Percentiles rank a stretch among this genome's conserved stretches.
Conservation (phyloP, 2,113 vertebrate species). For the Embiotoca jacksoni region DNA sequence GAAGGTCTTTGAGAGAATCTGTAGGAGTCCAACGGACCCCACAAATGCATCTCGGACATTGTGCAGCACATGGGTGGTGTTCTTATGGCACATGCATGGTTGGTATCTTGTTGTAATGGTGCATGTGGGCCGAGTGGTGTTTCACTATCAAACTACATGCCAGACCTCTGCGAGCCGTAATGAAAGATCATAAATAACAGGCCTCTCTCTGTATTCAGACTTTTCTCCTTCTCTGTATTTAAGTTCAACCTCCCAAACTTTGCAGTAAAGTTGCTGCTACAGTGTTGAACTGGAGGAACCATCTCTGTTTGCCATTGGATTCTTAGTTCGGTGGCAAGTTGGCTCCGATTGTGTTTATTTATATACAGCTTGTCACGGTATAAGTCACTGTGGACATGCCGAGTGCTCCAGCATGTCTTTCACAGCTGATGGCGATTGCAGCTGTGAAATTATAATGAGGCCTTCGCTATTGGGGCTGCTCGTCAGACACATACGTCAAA, state of each 20-base stretch:
- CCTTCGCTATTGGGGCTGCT: conserved; percentile 16
- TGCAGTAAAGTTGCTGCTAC: neutral
- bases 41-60: conserved; percentile 36
- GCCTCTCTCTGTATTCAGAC: neutral
- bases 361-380: conserved; percentile 38
- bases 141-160: conserved; percentile 42
- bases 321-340: conserved; percentile 13
- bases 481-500: conserved; percentile 46
- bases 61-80: conserved; percentile 49
- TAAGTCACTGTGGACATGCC: neutral
- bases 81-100: conserved; percentile 50
- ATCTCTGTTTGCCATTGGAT: neutral
- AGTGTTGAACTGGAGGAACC: neutral
- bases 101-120: conserved; percentile 40
- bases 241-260: conserved; percentile 24
- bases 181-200: conserved; percentile 49
- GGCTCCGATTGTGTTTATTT: conserved; percentile 43
- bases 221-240: neutral
- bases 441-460: conserved; percentile 53
- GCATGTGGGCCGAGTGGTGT: conserved; percentile 47
- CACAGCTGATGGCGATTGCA: conserved; percentile 55
- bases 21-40: conserved; percentile 41
- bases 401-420: conserved; percentile 44
- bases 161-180: conserved; percentile 16
- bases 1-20: conserved; percentile 45